Percentiles rank a stretch among this genome's conserved stretches.
Evolutionary conservation across 2,888 invertebrate species (phyloP).

Genomic region (Mythimna lalbum): DNA sequence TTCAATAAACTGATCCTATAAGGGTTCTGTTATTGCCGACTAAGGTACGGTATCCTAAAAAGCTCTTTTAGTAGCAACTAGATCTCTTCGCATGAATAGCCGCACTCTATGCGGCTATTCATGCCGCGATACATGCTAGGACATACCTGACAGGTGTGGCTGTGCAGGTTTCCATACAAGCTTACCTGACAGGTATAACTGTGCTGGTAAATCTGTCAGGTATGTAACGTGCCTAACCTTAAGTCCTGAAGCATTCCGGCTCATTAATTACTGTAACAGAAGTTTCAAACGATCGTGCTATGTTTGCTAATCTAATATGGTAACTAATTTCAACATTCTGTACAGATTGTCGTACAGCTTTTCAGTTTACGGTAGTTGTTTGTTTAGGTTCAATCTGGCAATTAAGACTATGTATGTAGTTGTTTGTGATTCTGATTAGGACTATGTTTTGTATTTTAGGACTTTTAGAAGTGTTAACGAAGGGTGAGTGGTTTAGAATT

Average conservation of each 20-base stretch:
- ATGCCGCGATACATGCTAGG: too few species aligned
- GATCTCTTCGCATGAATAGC: too few species aligned
- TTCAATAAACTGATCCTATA: too few species aligned
- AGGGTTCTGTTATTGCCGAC: too few species aligned
- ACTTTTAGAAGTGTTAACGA: conserved; percentile 1
- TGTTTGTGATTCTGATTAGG: conserved; percentile 23
- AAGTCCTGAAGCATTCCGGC: not conserved
- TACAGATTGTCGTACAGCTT: not conserved
- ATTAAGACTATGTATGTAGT: conserved; percentile 30
- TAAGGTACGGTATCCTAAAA: too few species aligned
- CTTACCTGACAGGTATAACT: too few species aligned
- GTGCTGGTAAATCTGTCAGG: too few species aligned
- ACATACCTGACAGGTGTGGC: too few species aligned
- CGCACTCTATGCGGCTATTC: too few species aligned
- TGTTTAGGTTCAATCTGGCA: conserved; percentile 45
- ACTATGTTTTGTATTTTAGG: conserved; percentile 10
- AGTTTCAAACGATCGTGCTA: conserved; percentile 20
- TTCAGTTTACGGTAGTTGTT: conserved; percentile 30
- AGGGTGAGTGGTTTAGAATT: not conserved
- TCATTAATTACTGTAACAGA: conserved; percentile 3
- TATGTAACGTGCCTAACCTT: too few species aligned
- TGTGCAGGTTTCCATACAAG: too few species aligned
- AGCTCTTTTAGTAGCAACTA: not conserved
- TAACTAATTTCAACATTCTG: conserved; percentile 43
- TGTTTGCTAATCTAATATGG: conserved; percentile 20